Base-by-base conservation (phyloP, 2,797 vertebrate species). In the Sternotherus odoratus region DNA sequence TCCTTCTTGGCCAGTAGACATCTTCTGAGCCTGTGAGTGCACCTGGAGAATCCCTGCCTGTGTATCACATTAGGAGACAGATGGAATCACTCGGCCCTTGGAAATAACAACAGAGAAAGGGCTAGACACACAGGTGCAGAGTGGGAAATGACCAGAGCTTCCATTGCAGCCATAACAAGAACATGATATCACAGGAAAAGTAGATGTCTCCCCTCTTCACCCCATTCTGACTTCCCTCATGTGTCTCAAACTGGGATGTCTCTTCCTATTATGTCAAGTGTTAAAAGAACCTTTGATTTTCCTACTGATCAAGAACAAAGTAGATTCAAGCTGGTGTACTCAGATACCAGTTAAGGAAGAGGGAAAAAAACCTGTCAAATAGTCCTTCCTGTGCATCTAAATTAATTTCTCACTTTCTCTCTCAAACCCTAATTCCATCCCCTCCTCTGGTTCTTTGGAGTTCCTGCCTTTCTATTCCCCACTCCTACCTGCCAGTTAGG, bases 111-210 rank as follows among this genome's bases (percentile, higher is more conserved):
- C 79, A 33, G 53, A 91, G 72, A 90, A 85, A 87, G 0, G 5
- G 4, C 72, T 92, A 79, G 83, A 93, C 85, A 79, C 48, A 30
- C 84, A 92, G 86, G 72, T 94, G 91, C 77, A 82, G 79, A 95
- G 28, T 80, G 63, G 94, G 54, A 56, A 57, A 87, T 66, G 94
- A 92, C 74, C 95, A 85, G 39, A 93, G 1, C 30, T 88, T 89
- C 88, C 69, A 83, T 24, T 56, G 24, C n/a, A 89, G 26, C 6
- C 72, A 77, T 85, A 93, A 93, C 53, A 93, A 86, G 60, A 84
- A 16, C 23, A 51, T 36, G 46, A 28, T 85, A 50, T 23, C 50
- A 63, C 1, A 33, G 36, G 3, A 84, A 46, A 94, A 83, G 26
- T 33, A 87, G 48, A 83, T 16, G n/a, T 19, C 24, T 72, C 82